These are phyloP conservation scores for Simalia tracyae DNA, from an alignment of 2,797 vertebrate species.

Conservation along the genomic window DNA sequence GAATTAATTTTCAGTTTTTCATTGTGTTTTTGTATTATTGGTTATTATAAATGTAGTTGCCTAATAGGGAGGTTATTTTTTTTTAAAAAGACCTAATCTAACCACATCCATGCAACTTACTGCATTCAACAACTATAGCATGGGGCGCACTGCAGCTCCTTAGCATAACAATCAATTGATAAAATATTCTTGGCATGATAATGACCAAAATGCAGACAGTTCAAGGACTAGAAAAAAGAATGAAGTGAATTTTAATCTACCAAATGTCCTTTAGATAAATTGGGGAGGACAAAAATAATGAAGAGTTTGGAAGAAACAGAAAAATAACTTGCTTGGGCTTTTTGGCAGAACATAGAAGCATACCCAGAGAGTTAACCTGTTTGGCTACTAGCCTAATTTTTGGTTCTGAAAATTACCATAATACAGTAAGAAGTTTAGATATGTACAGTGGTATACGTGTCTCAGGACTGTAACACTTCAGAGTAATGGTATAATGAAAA, in stretches of 20 bases:
- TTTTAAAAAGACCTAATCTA: constrained; percentile 50
- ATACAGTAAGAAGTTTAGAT: background rate
- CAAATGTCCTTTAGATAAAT: constrained; percentile 24
- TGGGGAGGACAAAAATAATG: constrained; percentile 13
- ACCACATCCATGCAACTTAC: constrained; percentile 5
- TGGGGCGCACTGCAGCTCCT: accelerated
- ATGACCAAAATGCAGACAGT: constrained; percentile 15
- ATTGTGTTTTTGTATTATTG: constrained; percentile 41
- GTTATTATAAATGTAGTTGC: constrained; percentile 36
- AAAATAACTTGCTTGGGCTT: background rate
- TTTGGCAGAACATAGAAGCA: background rate
- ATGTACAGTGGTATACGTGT: background rate
- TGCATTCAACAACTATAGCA: background rate
- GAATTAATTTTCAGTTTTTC: constrained; percentile 51
- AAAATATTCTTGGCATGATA: constrained; percentile 37
- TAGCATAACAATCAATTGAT: constrained; percentile 34
- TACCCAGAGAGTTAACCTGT: background rate
- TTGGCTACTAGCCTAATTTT: background rate
- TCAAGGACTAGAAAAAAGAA: background rate
- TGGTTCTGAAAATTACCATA: background rate
- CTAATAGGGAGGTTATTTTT: constrained; percentile 48
- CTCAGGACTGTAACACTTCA: background rate
- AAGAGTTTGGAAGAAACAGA: background rate
- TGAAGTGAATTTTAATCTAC: constrained; percentile 21
- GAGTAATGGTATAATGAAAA: background rate